Conservation (phyloP, 2,113 vertebrate species). For the Platycercus adscitus region DNA sequence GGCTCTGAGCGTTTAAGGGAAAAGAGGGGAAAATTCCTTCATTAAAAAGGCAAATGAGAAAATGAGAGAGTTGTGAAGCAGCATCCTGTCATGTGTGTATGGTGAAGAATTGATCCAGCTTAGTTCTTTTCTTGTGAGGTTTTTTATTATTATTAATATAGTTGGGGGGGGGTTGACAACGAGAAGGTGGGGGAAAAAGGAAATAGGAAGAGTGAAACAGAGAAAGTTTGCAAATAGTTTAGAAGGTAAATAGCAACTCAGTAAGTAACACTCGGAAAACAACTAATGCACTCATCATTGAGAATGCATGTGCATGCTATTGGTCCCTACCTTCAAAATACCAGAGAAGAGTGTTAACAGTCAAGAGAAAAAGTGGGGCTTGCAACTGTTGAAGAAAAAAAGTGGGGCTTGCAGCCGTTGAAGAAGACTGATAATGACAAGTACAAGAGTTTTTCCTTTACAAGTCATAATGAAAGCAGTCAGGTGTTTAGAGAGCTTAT, state of each 20-base stretch:
- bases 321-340: background rate
- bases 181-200: background rate
- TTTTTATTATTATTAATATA: background rate
- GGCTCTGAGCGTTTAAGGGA: background rate
- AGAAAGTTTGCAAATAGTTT: background rate
- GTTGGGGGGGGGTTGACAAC: background rate
- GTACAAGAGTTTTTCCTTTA: background rate
- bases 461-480: background rate
- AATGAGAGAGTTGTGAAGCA: background rate
- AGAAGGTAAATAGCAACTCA: background rate
- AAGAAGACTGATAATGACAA: background rate
- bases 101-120: background rate
- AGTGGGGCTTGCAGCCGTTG: background rate
- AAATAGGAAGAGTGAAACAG: background rate
- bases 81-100: background rate
- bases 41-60: background rate
- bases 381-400: background rate
- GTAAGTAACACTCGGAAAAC: background rate
- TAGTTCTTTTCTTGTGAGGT: background rate
- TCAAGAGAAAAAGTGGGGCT: background rate
- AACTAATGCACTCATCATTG: background rate
- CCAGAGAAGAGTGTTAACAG: background rate
- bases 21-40: background rate
- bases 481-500: background rate
- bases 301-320: background rate